A percentile compares a stretch with the other conserved stretches of the same genome.
phyloP scores from a whole-genome alignment of 2,797 vertebrate genomes.

The Hapalemur alaotrensis region DNA sequence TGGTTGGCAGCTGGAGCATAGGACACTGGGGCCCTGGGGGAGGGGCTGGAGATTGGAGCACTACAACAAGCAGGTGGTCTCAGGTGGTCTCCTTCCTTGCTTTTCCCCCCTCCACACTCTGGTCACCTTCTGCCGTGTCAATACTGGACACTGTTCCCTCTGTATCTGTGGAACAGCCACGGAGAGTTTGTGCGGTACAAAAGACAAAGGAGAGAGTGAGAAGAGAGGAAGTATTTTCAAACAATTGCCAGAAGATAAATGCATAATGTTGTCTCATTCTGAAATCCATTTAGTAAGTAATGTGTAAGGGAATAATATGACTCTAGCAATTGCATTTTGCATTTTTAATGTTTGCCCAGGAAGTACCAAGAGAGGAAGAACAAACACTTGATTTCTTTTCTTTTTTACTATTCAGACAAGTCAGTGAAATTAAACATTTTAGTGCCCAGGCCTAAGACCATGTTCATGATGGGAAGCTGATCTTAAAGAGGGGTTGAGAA shows the following conservation, averaged over 20 bases:
- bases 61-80: fast-evolving
- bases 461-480: background rate
- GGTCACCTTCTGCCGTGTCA: background rate
- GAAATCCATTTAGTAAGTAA: background rate
- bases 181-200: fast-evolving
- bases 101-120: background rate
- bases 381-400: background rate
- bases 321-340: background rate
- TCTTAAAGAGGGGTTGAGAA: fast-evolving
- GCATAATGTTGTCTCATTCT: background rate
- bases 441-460: fast-evolving
- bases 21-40: fast-evolving
- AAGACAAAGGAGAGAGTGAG: background rate
- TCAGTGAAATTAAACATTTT: background rate
- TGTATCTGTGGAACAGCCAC: no score
- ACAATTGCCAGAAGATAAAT: background rate
- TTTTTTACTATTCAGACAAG: background rate
- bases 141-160: fast-evolving
- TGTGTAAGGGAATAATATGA: background rate
- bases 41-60: background rate
- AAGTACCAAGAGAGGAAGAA: background rate
- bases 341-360: background rate
- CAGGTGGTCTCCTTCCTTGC: fast-evolving
- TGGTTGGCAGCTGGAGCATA: no score
- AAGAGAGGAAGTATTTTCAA: background rate